phyloP scores from a whole-genome alignment of 2,888 invertebrate species.

The Pachydiplax longipennis region DNA sequence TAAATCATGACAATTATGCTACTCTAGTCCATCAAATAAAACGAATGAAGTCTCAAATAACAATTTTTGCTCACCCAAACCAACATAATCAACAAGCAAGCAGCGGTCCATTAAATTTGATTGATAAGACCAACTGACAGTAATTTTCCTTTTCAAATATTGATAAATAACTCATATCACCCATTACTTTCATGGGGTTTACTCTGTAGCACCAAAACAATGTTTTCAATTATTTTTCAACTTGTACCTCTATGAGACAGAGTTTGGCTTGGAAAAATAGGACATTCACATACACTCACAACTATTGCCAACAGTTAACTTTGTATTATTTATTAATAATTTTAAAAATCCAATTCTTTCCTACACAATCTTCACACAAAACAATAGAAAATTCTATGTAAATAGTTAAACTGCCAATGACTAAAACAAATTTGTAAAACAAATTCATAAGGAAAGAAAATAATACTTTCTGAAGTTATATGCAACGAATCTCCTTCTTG shows the following conservation, averaged over 20 bases:
- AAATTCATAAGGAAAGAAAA: background rate
- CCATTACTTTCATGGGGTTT: background rate
- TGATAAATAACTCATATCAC: background rate
- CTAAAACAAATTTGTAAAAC: background rate
- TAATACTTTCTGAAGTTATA: background rate
- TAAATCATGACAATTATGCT: background rate
- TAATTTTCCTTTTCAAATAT: background rate
- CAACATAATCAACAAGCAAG: background rate
- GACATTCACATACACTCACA: background rate
- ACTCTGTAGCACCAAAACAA: conserved; percentile 6
- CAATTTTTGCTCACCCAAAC: background rate
- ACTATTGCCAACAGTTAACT: background rate
- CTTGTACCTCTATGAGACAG: background rate
- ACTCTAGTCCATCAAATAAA: background rate
- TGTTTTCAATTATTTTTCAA: background rate
- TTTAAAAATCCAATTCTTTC: background rate
- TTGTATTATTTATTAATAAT: background rate
- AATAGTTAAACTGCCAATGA: background rate
- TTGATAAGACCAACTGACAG: background rate
- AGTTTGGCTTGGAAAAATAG: background rate
- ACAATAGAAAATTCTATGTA: background rate
- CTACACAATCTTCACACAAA: background rate
- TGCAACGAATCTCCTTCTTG: background rate
- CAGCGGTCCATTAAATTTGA: background rate
- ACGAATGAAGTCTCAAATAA: background rate